Conservation (phyloP, 2,888 invertebrate genomes). For the Spilarctia lutea region DNA sequence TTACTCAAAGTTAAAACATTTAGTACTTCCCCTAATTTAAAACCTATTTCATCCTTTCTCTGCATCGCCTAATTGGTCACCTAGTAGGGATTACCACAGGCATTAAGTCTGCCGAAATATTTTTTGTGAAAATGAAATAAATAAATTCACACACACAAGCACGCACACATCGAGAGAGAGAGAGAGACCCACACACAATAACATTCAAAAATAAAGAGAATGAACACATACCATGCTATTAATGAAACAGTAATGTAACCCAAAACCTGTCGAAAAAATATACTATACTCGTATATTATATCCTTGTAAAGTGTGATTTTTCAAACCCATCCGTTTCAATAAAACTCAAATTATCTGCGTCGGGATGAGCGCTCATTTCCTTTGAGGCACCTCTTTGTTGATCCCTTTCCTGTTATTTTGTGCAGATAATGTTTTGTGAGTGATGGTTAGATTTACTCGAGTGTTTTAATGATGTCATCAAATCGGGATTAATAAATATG, state of each 20-base stretch:
- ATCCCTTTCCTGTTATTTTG: slow-evolving; percentile 67
- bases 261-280: neutral
- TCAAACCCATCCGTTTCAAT: slow-evolving; percentile 59
- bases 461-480: slow-evolving; percentile 33
- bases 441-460: slow-evolving; percentile 55
- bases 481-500: slow-evolving; percentile 18
- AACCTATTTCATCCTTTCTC: no score
- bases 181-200: no score
- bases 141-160: no score
- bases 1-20: no score
- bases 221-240: no score
- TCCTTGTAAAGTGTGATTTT: slow-evolving; percentile 48
- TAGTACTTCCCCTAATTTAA: no score
- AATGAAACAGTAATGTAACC: neutral
- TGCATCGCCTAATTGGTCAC: no score
- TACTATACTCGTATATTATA: slow-evolving; percentile 14
- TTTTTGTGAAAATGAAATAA: no score
- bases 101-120: no score
- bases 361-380: slow-evolving; percentile 66
- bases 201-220: neutral
- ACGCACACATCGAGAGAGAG: no score
- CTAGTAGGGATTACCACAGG: no score
- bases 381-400: slow-evolving; percentile 67
- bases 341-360: slow-evolving; percentile 67
- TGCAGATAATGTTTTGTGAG: slow-evolving; percentile 60